Evolutionary conservation across 1,140 invertebrate species (phyloP).

Genomic region (Aphaenogaster ashmeadi): DNA sequence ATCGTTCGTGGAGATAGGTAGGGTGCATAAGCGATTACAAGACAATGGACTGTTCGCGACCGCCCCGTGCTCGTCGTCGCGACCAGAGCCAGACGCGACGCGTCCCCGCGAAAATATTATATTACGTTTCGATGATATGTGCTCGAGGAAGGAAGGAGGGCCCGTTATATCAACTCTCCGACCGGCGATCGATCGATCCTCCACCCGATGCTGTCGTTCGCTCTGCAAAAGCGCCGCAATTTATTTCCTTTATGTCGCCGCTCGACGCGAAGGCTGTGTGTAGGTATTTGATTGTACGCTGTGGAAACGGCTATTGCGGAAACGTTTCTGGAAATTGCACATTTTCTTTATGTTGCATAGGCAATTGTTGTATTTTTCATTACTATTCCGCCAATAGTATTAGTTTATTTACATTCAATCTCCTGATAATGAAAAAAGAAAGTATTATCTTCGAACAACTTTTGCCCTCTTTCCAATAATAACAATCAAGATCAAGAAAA

Average conservation of each 20-base stretch:
- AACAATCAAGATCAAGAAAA: neutral
- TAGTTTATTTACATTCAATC: neutral
- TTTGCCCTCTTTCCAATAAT: neutral
- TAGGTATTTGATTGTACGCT: constrained; percentile 57
- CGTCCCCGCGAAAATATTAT: constrained; percentile 37
- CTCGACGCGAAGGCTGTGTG: constrained; percentile 21
- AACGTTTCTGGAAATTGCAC: constrained; percentile 47
- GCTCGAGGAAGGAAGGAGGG: neutral
- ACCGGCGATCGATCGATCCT: constrained; percentile 45
- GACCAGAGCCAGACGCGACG: constrained; percentile 34
- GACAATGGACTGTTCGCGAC: constrained; percentile 42
- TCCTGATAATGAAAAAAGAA: neutral
- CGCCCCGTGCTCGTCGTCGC: constrained; percentile 25
- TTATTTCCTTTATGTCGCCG: constrained; percentile 56
- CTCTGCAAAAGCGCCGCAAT: constrained; percentile 33
- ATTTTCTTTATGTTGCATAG: neutral
- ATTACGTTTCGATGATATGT: constrained; percentile 42
- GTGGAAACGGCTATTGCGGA: constrained; percentile 23
- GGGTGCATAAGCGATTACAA: constrained; percentile 73
- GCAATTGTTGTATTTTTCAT: constrained; percentile 13
- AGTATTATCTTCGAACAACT: neutral
- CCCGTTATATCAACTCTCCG: constrained; percentile 33
- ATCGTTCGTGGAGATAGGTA: constrained; percentile 43
- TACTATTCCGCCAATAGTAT: neutral
- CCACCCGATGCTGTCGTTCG: constrained; percentile 23